phyloP scores from a whole-genome alignment of 2,888 invertebrate genomes.

The Limnephilus lunatus region DNA sequence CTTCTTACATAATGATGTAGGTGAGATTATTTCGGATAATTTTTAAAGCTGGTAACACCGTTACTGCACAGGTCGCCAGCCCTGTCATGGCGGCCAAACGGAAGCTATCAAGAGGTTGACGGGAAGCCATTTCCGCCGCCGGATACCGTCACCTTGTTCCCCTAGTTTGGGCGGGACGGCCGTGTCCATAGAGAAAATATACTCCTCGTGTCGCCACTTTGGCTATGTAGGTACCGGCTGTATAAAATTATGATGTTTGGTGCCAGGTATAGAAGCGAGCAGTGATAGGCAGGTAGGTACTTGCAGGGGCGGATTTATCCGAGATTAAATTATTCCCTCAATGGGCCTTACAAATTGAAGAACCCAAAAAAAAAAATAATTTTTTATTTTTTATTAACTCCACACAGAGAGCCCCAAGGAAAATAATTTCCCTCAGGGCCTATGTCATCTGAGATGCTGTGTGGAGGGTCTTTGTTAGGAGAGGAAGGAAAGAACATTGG shows the following conservation, averaged over 20 bases:
- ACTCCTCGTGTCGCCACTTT: background rate
- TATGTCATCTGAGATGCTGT: no score
- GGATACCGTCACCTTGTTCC: slow-evolving; percentile 48
- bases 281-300: background rate
- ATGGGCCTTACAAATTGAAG: no score
- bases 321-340: background rate
- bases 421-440: no score
- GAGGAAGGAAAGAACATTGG: no score
- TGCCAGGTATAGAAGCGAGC: background rate
- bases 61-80: slow-evolving; percentile 5
- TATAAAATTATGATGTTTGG: background rate
- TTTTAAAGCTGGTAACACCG: background rate
- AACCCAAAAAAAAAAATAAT: no score
- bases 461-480: no score
- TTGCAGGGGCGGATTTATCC: background rate
- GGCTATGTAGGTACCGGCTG: background rate
- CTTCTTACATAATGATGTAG: background rate
- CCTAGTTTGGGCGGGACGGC: slow-evolving; percentile 18
- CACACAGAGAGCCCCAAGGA: no score
- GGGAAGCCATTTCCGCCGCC: slow-evolving; percentile 43
- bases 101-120: slow-evolving; percentile 43
- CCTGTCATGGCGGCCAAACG: slow-evolving; percentile 28
- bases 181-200: background rate
- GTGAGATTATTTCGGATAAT: background rate
- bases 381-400: no score